Percentiles rank a stretch among this genome's conserved stretches.
Evolutionary conservation across 2,797 vertebrate species (phyloP).

Genomic region (Hirundo rustica): DNA sequence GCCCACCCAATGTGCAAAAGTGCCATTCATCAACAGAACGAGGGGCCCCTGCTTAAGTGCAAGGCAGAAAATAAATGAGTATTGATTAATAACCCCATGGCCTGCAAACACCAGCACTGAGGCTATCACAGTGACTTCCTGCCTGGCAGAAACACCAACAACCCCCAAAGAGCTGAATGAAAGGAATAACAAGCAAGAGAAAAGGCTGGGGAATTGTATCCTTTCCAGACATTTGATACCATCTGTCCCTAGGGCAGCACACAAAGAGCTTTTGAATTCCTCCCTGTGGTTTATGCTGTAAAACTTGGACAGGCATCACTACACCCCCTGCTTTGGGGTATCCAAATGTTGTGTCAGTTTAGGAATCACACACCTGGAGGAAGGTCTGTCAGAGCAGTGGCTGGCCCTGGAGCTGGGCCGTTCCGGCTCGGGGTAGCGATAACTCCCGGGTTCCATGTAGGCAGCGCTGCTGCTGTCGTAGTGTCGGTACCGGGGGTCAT

Average conservation of each 20-base stretch:
- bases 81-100: background rate
- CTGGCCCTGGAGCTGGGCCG: slow-evolving; percentile 92
- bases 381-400: slow-evolving; percentile 90
- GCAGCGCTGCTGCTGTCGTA: slow-evolving; percentile 76
- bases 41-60: background rate
- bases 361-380: slow-evolving; percentile 80
- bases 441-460: slow-evolving; percentile 78
- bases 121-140: background rate
- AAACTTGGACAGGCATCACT: background rate
- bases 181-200: background rate
- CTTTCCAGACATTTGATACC: background rate
- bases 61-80: background rate
- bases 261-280: background rate
- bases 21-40: background rate
- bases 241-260: fast-evolving
- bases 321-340: background rate
- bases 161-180: background rate
- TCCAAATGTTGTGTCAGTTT: fast-evolving
- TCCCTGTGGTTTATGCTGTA: fast-evolving
- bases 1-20: background rate
- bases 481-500: slow-evolving; percentile 83
- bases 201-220: background rate
- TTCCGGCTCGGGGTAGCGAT: slow-evolving; percentile 85
- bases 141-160: background rate
- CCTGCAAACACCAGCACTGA: background rate